Percentiles rank a stretch among this genome's conserved stretches.
phyloP scores from a whole-genome alignment of 2,888 invertebrate genomes.

The Macrophya alboannulata region DNA sequence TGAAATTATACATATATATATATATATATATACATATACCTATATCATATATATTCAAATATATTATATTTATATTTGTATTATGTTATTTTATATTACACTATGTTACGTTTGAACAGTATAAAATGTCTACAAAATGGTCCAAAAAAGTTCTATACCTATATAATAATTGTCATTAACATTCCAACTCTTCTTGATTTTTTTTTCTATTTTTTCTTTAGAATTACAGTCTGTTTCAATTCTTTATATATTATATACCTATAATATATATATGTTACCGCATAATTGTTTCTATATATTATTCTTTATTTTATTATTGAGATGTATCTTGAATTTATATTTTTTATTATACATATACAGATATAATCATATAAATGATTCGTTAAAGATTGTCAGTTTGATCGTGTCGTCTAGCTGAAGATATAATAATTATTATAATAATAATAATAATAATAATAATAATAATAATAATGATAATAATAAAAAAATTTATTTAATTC shows the following conservation, averaged over 20 bases:
- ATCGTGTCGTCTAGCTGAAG: background rate
- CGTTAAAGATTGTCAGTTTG: background rate
- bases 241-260: background rate
- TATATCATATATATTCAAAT: background rate
- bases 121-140: slow-evolving; percentile 60
- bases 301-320: background rate
- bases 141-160: slow-evolving; percentile 59
- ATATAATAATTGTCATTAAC: background rate
- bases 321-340: background rate
- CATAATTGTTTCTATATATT: background rate
- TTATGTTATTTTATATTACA: background rate
- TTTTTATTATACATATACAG: background rate
- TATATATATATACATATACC: slow-evolving; percentile 56
- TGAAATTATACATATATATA: slow-evolving; percentile 53
- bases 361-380: slow-evolving; percentile 2
- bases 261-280: no score
- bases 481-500: background rate
- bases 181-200: background rate
- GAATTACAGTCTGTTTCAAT: no score
- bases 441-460: background rate
- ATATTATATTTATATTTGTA: background rate
- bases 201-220: background rate
- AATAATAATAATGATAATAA: background rate
- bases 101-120: slow-evolving; percentile 22
- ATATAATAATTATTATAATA: background rate